Base-by-base conservation (phyloP, 2,113 vertebrate genomes). In the Chionodraco myersi region DNA sequence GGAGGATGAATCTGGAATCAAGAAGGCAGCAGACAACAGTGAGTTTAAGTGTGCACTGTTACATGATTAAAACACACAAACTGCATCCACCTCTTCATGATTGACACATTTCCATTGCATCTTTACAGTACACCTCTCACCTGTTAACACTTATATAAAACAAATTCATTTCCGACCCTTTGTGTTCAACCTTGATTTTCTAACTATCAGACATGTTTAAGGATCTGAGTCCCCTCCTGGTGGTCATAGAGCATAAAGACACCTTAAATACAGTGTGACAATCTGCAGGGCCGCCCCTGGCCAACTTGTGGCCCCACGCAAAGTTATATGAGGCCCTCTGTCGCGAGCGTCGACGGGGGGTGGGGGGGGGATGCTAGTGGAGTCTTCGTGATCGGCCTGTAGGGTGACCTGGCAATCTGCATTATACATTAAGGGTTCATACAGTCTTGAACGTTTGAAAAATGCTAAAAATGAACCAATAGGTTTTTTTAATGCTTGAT, bases 1-100 rank as follows among this genome's bases (percentile, higher is more conserved):
- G 0, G 97, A 99, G 88, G 98, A 99, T 2, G 98, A 99, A 90
- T 93, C 94, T 81, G 98, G 98, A 63, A 99, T 99, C 90, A 99
- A 99, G 95, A 97, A 95, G 93, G 98, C 98, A 11, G 95, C 98
- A 81, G 98, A 99, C 77, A 97, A 93, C 93, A 97, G 98, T 99
- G 94, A 83, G 80, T 77, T 51, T 13, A 68, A 44, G 65, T 36
- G 64, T 41, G 10, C 26, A n/a, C 10, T 6, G n/a, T 47, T 3
- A 49, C 14, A n/a, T 52, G 64, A 21, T 4, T 30, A 41, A 6
- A 41, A 41, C 36, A 41, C 36, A 41, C 36, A 41, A 41, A 41
- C 14, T 41, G 14, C 13, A 2, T 64, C 23, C 48, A 7, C 3
- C 23, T 8, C 16, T 18, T n/a, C 59, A n/a, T 41, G 34, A 6